Conservation (phyloP, 2,113 vertebrate genomes). For the Seriola dumerili region DNA sequence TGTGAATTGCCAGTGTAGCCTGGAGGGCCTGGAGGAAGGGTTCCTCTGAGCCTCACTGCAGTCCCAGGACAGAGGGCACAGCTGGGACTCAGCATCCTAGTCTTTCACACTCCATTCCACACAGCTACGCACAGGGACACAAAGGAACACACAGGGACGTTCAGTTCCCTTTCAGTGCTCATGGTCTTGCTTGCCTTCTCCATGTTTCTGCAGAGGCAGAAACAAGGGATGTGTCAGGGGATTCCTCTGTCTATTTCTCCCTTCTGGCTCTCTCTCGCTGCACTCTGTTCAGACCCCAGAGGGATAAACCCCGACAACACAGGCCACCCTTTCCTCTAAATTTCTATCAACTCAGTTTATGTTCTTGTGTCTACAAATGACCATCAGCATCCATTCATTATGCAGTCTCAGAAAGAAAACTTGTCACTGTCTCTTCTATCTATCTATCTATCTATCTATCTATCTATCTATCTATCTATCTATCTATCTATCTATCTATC, state of each 20-base stretch:
- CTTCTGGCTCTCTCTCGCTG: conserved; percentile 32
- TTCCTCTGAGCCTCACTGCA: conserved; percentile 61
- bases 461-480: not conserved
- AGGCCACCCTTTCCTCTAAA: conserved; percentile 35
- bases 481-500: not conserved
- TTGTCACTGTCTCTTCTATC: not conserved
- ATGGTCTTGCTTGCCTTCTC: conserved; percentile 36
- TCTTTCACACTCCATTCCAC: conserved; percentile 78
- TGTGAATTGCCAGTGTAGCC: conserved; percentile 47
- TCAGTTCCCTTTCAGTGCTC: conserved; percentile 61
- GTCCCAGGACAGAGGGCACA: conserved; percentile 78
- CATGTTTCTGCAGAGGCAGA: conserved; percentile 58
- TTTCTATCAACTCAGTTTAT: conserved; percentile 35
- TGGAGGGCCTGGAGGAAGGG: conserved; percentile 49
- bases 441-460: not conserved
- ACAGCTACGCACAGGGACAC: conserved; percentile 71
- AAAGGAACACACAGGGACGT: conserved; percentile 68
- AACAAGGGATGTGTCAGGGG: conserved; percentile 53
- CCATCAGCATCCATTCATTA: not conserved
- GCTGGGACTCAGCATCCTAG: conserved; percentile 75
- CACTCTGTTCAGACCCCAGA: conserved; percentile 36
- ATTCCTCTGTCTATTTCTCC: conserved; percentile 47
- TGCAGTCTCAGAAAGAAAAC: not conserved
- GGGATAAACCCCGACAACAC: conserved; percentile 34
- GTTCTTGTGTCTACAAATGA: conserved; percentile 24